A percentile compares a stretch with the other conserved stretches of the same genome.
Conservation (phyloP, 1,140 invertebrate genomes). For the Dinoponera quadriceps region DNA sequence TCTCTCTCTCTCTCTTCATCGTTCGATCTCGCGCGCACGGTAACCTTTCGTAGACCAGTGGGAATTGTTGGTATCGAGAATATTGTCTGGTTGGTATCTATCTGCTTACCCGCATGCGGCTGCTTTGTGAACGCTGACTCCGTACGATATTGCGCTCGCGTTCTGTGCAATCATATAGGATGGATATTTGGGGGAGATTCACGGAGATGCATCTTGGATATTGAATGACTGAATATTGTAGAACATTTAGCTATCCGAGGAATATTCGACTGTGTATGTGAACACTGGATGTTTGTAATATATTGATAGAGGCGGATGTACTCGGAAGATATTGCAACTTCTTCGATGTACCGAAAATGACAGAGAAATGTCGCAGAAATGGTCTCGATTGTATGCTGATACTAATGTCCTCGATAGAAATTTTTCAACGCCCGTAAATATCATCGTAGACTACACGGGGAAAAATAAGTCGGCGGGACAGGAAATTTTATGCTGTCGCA, state of each 20-base stretch:
- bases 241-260: conserved; percentile 3
- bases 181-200: conserved; percentile 15
- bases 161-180: not conserved
- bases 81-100: conserved; percentile 45
- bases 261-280: not conserved
- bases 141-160: not conserved
- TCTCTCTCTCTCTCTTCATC: conserved; percentile 43
- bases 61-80: conserved; percentile 63
- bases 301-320: not conserved
- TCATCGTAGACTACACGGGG: too few species aligned
- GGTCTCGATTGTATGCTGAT: not conserved
- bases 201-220: conserved; percentile 31
- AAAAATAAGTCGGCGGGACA: too few species aligned
- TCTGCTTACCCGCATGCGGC: not conserved
- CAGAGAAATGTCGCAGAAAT: not conserved
- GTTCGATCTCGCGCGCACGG: not conserved
- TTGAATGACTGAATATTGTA: conserved; percentile 35
- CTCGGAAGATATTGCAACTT: too few species aligned
- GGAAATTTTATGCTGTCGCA: too few species aligned
- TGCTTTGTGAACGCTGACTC: not conserved
- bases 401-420: not conserved
- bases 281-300: not conserved
- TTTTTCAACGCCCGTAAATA: not conserved
- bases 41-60: conserved; percentile 36
- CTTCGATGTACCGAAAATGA: not conserved